Conservation (phyloP, 1,140 invertebrate species). For the Meloidogyne floridensis region DNA sequence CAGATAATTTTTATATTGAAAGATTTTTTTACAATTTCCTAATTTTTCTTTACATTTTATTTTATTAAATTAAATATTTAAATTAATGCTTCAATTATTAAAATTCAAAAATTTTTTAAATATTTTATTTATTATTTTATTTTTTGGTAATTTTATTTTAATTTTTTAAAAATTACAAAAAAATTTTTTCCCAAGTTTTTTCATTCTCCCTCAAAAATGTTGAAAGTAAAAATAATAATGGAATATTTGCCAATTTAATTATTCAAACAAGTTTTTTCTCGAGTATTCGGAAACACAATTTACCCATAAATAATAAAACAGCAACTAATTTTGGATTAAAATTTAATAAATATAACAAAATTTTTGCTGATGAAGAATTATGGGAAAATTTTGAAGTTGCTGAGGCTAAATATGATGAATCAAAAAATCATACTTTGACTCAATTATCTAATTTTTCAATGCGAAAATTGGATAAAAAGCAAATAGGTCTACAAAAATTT, state of each 20-base stretch:
- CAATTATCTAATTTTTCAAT: too few relatives aligned
- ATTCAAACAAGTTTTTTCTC: neutral
- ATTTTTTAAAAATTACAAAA: neutral
- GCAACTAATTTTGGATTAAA: neutral
- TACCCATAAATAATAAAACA: neutral
- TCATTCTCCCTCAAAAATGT: neutral
- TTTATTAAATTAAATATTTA: neutral
- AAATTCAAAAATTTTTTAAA: neutral
- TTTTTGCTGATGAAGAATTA: constrained; percentile 5
- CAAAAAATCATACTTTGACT: neutral
- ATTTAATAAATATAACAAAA: neutral
- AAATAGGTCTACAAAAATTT: too few relatives aligned
- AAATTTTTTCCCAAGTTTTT: neutral
- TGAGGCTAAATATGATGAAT: neutral
- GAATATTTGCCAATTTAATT: neutral
- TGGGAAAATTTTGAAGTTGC: neutral
- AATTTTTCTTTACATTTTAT: neutral
- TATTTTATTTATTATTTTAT: constrained; percentile 10
- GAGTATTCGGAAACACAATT: neutral
- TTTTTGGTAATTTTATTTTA: neutral
- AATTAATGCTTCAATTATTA: neutral
- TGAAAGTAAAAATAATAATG: neutral
- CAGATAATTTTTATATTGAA: too few relatives aligned
- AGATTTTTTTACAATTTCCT: too few relatives aligned
- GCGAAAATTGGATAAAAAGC: too few relatives aligned